Percentiles rank a stretch among this genome's conserved stretches.
Conservation (phyloP, 2,113 vertebrate genomes). For the Zosterops borbonicus region DNA sequence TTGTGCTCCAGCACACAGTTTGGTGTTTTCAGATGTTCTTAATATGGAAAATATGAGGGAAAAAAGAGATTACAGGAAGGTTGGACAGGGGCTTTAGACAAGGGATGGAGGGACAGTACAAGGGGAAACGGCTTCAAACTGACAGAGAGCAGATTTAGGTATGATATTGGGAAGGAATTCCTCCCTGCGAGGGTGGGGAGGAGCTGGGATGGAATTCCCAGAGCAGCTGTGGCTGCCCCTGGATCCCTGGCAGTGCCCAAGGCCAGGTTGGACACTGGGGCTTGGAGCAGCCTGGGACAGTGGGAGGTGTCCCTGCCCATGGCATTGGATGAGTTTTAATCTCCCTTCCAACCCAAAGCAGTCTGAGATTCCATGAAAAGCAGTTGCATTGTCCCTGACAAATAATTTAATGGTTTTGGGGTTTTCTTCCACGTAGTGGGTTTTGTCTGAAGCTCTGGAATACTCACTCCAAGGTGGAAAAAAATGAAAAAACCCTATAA, state of each 20-base stretch:
- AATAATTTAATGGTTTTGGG: background rate
- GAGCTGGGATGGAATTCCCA: background rate
- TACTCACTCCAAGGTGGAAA: background rate
- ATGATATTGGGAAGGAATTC: background rate
- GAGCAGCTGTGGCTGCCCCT: background rate
- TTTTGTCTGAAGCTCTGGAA: background rate
- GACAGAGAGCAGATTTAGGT: no score
- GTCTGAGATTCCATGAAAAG: background rate
- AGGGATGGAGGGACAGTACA: background rate
- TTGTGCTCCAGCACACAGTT: background rate
- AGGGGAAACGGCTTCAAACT: background rate
- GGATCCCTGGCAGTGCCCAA: background rate
- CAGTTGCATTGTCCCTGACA: background rate
- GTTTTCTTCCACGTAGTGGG: background rate
- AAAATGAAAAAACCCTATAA: accelerated
- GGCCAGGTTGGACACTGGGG: background rate
- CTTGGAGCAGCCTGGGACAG: background rate
- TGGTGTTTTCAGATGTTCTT: background rate
- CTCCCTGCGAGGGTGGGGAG: accelerated
- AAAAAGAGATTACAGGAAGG: background rate
- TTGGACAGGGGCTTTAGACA: background rate
- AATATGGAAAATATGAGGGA: background rate
- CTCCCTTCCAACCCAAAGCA: background rate
- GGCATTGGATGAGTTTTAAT: accelerated
- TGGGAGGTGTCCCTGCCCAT: background rate